Conservation (phyloP, 2,888 invertebrate genomes). For the Protonemura montana region DNA sequence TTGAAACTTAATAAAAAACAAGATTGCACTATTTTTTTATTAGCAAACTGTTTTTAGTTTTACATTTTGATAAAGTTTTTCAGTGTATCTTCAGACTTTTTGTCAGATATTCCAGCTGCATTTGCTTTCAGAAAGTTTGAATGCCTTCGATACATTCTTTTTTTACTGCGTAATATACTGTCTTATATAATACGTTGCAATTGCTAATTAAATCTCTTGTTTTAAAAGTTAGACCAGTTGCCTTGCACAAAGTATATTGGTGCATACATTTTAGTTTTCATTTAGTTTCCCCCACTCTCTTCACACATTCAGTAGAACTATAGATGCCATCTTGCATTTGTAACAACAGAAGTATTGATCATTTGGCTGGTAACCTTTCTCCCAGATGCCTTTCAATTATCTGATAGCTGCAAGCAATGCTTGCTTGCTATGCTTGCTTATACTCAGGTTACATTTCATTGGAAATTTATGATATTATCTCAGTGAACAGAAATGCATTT, state of each 20-base stretch:
- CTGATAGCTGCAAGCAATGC: background rate
- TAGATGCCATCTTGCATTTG: too few relatives aligned
- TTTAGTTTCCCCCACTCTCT: background rate
- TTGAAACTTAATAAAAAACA: too few relatives aligned
- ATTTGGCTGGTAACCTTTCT: background rate
- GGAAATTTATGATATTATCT: background rate
- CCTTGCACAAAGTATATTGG: too few relatives aligned
- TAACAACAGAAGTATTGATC: too few relatives aligned
- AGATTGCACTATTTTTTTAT: too few relatives aligned
- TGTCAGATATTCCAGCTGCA: background rate
- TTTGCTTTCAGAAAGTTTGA: background rate
- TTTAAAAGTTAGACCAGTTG: too few relatives aligned
- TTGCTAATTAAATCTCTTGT: too few relatives aligned
- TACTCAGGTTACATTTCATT: background rate
- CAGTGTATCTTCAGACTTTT: background rate
- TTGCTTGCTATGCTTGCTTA: too few relatives aligned
- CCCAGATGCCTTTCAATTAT: background rate
- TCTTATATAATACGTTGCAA: background rate
- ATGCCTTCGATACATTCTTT: background rate
- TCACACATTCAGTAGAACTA: too few relatives aligned
- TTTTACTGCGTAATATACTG: background rate
- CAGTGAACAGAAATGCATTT: background rate
- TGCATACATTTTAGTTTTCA: background rate
- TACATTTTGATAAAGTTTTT: too few relatives aligned
- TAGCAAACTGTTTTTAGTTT: background rate